Conservation (phyloP, 2,797 vertebrate genomes). For the Eleutherodactylus coqui region DNA sequence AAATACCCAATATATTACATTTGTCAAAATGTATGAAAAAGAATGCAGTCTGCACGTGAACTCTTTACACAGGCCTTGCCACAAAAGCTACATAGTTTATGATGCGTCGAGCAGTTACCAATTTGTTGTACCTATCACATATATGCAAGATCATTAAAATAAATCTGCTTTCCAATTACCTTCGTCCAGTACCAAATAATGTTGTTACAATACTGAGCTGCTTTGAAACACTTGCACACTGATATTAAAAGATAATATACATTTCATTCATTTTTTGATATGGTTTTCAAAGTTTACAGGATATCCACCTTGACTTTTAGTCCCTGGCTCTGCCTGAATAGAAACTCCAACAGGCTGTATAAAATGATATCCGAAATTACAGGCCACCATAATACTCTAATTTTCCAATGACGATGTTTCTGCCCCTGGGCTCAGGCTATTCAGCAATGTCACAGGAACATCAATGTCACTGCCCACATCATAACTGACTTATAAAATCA, state of each 20-base stretch:
- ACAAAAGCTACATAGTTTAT: conserved; percentile 32
- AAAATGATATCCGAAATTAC: neutral
- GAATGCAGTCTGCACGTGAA: conserved; percentile 34
- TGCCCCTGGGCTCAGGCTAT: neutral
- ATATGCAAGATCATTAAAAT: conserved; percentile 41
- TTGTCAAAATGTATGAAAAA: conserved; percentile 40
- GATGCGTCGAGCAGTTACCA: conserved; percentile 25
- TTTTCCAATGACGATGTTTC: neutral
- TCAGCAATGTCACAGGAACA: neutral
- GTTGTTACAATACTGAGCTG: neutral
- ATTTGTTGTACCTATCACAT: conserved; percentile 51
- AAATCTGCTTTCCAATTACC: conserved; percentile 1
- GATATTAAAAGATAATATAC: neutral
- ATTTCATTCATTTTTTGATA: neutral
- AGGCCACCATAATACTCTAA: too few relatives aligned
- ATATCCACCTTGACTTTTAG: neutral
- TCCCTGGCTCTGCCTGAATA: neutral
- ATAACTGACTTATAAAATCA: neutral
- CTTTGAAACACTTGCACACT: too few relatives aligned
- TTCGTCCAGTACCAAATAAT: conserved; percentile 23
- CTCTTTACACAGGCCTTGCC: conserved; percentile 28
- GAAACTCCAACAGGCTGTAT: neutral
- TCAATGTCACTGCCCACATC: neutral
- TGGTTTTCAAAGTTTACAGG: neutral
- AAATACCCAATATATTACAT: conserved; percentile 59